Conservation (phyloP, 2,888 invertebrate genomes). For the Aphelenchoides bicaudatus region DNA sequence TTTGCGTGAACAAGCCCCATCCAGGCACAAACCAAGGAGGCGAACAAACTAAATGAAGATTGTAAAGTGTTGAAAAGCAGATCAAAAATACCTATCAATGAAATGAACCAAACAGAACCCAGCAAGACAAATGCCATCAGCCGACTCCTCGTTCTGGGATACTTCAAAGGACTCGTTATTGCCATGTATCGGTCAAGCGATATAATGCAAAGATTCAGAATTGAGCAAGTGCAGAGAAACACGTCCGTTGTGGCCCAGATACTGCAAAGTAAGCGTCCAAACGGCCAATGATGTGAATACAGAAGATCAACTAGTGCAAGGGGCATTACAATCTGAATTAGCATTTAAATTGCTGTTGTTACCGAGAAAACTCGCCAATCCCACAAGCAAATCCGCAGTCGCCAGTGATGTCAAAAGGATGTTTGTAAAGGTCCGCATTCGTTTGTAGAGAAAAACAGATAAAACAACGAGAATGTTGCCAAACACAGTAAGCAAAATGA, state of each 20-base stretch:
- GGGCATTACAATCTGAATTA: constrained; percentile 62
- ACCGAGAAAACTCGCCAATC: no score
- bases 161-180: constrained; percentile 61
- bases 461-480: constrained; percentile 62
- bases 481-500: constrained; percentile 58
- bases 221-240: constrained; percentile 59
- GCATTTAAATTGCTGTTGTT: no score
- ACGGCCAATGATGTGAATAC: constrained; percentile 59
- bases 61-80: no score
- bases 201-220: constrained; percentile 60
- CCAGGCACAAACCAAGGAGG: constrained; percentile 61
- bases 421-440: constrained; percentile 63
- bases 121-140: constrained; percentile 59
- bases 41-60: no score
- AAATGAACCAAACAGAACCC: constrained; percentile 60
- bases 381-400: constrained; percentile 61
- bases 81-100: no score
- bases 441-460: constrained; percentile 60
- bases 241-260: constrained; percentile 60
- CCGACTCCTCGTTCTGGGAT: constrained; percentile 58
- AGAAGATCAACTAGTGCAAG: constrained; percentile 61
- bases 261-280: constrained; percentile 44
- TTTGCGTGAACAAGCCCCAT: constrained; percentile 49
- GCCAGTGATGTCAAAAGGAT: constrained; percentile 61
- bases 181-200: constrained; percentile 62